A percentile compares a stretch with the other conserved stretches of the same genome.
phyloP scores from a whole-genome alignment of 2,888 invertebrate species.

The Lamellibrachia satsuma region DNA sequence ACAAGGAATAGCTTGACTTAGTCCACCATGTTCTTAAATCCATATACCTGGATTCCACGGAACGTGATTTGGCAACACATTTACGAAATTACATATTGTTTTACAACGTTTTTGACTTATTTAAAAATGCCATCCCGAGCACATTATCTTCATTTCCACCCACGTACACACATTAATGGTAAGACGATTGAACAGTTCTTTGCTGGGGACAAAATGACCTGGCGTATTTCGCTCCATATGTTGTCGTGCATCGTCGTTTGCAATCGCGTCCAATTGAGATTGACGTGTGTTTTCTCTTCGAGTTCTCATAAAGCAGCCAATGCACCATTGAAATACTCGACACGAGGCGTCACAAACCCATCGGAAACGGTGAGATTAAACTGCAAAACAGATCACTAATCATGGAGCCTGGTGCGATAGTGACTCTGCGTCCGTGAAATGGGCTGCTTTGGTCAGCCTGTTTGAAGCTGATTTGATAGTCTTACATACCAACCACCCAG shows the following conservation, averaged over 20 bases:
- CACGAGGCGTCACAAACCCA: not conserved
- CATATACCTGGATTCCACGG: not conserved
- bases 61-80: not conserved
- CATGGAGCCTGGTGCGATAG: not conserved
- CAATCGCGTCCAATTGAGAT: not conserved
- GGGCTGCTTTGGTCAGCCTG: not conserved
- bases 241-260: not conserved
- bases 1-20: not conserved
- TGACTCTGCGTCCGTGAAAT: not conserved
- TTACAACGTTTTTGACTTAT: too few relatives aligned
- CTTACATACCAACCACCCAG: too few relatives aligned
- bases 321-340: not conserved
- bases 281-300: not conserved
- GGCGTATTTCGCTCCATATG: not conserved
- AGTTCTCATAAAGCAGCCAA: not conserved
- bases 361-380: not conserved
- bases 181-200: not conserved
- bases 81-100: not conserved
- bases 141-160: not conserved
- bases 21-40: not conserved
- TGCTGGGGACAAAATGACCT: not conserved
- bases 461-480: too few relatives aligned
- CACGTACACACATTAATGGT: not conserved
- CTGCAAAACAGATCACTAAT: not conserved
- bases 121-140: not conserved